Percentiles rank a stretch among this genome's conserved stretches.
These are phyloP conservation scores for Corynorhinus townsendii DNA, from an alignment of 2,113 vertebrate genomes.

Conservation along the genomic window DNA sequence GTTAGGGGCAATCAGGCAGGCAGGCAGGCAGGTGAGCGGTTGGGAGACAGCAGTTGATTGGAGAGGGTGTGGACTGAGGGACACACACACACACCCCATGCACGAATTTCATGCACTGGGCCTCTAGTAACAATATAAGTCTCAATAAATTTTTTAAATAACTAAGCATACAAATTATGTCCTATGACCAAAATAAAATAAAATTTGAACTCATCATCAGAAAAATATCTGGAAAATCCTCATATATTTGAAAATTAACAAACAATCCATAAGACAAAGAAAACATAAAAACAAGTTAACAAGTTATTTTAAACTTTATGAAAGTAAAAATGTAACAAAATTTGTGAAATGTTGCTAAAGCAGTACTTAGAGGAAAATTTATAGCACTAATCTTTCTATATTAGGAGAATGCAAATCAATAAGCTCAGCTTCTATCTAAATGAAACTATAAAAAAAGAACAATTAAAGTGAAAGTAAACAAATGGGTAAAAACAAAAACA, in stretches of 20 bases:
- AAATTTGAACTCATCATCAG: not conserved
- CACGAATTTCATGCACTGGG: no score
- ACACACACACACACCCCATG: no score
- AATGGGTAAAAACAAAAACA: not conserved
- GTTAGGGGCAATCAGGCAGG: no score
- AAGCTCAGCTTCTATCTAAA: not conserved
- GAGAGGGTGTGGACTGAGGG: no score
- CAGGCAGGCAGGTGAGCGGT: no score
- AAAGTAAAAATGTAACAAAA: constrained; percentile 15
- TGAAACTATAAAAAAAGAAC: not conserved
- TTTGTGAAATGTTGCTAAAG: not conserved
- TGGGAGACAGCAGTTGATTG: no score
- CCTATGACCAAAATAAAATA: not conserved
- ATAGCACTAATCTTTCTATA: not conserved
- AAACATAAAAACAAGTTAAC: not conserved
- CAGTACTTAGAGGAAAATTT: not conserved
- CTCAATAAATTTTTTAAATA: constrained; percentile 6
- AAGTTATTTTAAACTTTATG: not conserved
- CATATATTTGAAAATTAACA: not conserved
- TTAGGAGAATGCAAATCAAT: not conserved
- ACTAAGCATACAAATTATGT: not conserved
- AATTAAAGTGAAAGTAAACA: not conserved
- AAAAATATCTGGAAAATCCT: not conserved
- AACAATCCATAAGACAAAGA: not conserved
- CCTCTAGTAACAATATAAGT: not conserved